Evolutionary conservation across 2,888 invertebrate species (phyloP), one percentile per base, ranked within the genome.

Genomic region (Ophioninae sp.): DNA sequence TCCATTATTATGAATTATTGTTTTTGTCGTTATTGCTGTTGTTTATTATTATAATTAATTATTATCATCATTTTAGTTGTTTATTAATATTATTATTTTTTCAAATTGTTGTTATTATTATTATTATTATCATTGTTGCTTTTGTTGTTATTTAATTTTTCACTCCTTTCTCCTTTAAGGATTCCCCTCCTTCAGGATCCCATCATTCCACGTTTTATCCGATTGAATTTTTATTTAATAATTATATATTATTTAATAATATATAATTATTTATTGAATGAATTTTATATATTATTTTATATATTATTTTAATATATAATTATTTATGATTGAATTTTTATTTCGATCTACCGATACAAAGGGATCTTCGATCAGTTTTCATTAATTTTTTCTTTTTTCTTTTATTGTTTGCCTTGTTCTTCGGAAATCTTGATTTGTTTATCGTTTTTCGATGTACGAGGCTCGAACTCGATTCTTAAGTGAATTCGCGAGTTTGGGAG

Each of bases 401-500:
- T 7, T 39, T 13, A 9, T 44, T 17, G 13, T 72, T 56, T 17
- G 6, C 51, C 51, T 51, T 51, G 7, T 41, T 59, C 58, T 56
- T 44, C 23, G n/a, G n/a, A 20, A 5, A 39, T 10, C 2, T 30
- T 41, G 0, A 17, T 58, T 77, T 77, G 17, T 59, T 20, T 59
- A 6, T 59, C 20, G 10, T 59, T 65, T 58, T 37, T 51, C 23
- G 7, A 39, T 39, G 63, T 73, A 58, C 61, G 51, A n/a, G 41
- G 23, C 30, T 30, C 37, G 76, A 72, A 63, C 72, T 59, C 63
- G 59, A 77, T 80, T 67, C 39, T 56, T 23, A 73, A 67, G 67
- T 71, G 65, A 61, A 83, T 79, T 30, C 72, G 73, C 80, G 83
- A 77, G 68, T 81, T 67, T 83, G 59, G 72, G 79, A 79, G 78